phyloP scores from a whole-genome alignment of 2,888 invertebrate genomes.

The Vanessa cardui region DNA sequence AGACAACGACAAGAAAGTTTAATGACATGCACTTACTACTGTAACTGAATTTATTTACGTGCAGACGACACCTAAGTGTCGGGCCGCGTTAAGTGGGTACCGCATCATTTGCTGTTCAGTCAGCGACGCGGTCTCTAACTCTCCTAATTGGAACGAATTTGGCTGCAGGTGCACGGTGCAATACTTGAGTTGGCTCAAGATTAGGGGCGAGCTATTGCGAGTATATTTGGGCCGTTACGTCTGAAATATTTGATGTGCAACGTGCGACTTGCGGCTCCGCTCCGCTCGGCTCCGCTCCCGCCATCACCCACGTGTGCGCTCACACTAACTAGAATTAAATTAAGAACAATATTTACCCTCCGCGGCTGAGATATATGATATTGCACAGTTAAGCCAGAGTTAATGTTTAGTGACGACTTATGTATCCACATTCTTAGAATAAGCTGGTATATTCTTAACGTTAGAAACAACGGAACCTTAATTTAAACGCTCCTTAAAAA shows the following conservation, averaged over 20 bases:
- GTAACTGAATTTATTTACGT: conserved; percentile 77
- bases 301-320: conserved; percentile 65
- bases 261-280: conserved; percentile 70
- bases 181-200: conserved; percentile 81
- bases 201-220: conserved; percentile 78
- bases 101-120: conserved; percentile 82
- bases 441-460: conserved; percentile 20
- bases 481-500: conserved; percentile 47
- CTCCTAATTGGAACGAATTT: conserved; percentile 82
- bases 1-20: conserved; percentile 75
- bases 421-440: conserved; percentile 58
- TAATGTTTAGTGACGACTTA: conserved; percentile 74
- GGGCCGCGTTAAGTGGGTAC: conserved; percentile 75
- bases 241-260: conserved; percentile 79
- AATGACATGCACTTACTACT: conserved; percentile 73
- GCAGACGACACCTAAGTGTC: conserved; percentile 76
- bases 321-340: conserved; percentile 76
- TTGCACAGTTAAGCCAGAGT: conserved; percentile 74
- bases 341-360: conserved; percentile 81
- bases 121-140: conserved; percentile 78
- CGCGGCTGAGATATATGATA: conserved; percentile 75
- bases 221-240: conserved; percentile 70
- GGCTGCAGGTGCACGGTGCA: conserved; percentile 83
- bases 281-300: conserved; percentile 48
- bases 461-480: conserved; percentile 43